Evolutionary conservation across 2,797 vertebrate genomes (phyloP).

Genomic region (Crocodylus rhombifer): DNA sequence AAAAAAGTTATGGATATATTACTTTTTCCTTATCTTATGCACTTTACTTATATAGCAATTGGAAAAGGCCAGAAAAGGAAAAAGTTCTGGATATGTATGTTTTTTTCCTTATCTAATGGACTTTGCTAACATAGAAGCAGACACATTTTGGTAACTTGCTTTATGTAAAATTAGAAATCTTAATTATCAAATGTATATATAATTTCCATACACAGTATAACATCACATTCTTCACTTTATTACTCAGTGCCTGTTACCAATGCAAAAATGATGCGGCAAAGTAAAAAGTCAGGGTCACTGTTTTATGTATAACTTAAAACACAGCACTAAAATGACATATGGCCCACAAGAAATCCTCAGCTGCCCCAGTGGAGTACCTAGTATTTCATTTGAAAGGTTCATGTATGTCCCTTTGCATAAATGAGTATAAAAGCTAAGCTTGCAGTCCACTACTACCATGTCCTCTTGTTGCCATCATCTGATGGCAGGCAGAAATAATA

Average conservation of each 20-base stretch:
- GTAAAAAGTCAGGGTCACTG: accelerated
- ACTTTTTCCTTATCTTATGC: too few species aligned
- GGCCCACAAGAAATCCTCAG: not conserved
- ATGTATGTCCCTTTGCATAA: accelerated
- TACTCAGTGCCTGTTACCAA: not conserved
- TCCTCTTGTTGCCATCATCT: not conserved
- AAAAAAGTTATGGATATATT: too few species aligned
- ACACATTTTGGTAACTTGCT: too few species aligned
- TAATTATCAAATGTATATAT: too few species aligned
- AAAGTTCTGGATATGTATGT: too few species aligned
- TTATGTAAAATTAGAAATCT: too few species aligned
- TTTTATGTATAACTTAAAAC: not conserved
- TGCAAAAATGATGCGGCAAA: accelerated
- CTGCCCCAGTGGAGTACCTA: accelerated
- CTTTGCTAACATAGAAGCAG: too few species aligned
- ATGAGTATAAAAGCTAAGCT: not conserved
- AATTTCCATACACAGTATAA: not conserved
- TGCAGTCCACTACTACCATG: not conserved
- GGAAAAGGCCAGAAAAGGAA: too few species aligned
- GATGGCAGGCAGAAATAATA: not conserved
- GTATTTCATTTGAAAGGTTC: not conserved
- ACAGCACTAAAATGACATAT: accelerated
- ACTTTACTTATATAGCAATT: too few species aligned
- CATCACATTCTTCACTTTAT: not conserved
- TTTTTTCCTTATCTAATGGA: too few species aligned